Evolutionary conservation across 2,113 vertebrate species (phyloP).

Genomic region (Abramis brama): DNA sequence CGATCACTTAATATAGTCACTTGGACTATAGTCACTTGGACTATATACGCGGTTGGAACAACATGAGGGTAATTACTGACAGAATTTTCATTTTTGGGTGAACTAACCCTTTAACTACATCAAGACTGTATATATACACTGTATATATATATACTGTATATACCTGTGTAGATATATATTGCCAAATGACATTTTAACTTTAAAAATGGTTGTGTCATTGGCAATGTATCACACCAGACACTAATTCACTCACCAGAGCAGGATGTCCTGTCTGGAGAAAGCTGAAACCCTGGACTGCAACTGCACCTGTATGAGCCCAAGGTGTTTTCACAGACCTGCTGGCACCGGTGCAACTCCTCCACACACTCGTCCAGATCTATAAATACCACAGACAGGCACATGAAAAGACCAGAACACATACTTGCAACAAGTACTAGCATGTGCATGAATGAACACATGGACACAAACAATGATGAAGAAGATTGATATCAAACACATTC

Average conservation of each 20-base stretch:
- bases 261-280: slow-evolving; percentile 53
- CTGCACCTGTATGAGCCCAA: slow-evolving; percentile 68
- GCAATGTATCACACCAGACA: not conserved
- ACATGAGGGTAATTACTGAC: too few species aligned
- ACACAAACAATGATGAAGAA: not conserved
- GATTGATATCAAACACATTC: not conserved
- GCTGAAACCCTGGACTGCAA: slow-evolving; percentile 61
- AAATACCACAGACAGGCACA: slow-evolving; percentile 38
- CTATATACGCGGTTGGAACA: too few species aligned
- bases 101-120: too few species aligned
- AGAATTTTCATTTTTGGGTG: too few species aligned
- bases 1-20: too few species aligned
- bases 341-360: slow-evolving; percentile 61
- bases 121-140: not conserved
- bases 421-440: not conserved
- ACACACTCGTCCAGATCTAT: slow-evolving; percentile 68
- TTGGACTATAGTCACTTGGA: too few species aligned
- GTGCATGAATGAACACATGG: not conserved
- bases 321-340: slow-evolving; percentile 71
- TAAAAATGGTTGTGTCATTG: not conserved
- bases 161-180: too few species aligned
- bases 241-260: slow-evolving; percentile 60
- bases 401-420: not conserved
- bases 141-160: not conserved
- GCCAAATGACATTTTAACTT: not conserved